phyloP scores from a whole-genome alignment of 2,888 invertebrate genomes.

The Priocnemis perturbator region DNA sequence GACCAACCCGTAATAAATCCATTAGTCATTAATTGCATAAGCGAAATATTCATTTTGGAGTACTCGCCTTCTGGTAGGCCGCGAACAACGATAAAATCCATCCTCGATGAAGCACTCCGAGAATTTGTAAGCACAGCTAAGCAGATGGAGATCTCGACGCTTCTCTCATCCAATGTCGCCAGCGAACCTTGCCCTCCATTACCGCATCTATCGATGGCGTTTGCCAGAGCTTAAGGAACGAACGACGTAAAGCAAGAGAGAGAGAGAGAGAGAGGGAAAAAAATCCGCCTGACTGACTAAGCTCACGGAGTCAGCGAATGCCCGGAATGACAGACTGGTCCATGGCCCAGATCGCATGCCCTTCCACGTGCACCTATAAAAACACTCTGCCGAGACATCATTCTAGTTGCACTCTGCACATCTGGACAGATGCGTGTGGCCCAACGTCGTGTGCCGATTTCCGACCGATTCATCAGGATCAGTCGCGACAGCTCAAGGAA shows the following conservation, averaged over 20 bases:
- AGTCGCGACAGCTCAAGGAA: no score
- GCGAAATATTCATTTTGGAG: no score
- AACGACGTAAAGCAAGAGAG: slow-evolving; percentile 32
- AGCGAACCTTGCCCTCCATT: slow-evolving; percentile 63
- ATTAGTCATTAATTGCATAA: no score
- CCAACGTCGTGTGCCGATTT: neutral
- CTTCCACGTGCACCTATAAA: slow-evolving; percentile 70
- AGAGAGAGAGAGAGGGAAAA: slow-evolving; percentile 23
- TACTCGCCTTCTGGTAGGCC: no score
- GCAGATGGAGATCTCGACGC: no score
- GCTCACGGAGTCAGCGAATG: slow-evolving; percentile 42
- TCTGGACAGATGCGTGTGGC: slow-evolving; percentile 17
- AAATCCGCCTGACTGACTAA: slow-evolving; percentile 42
- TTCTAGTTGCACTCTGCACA: slow-evolving; percentile 57
- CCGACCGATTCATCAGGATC: no score
- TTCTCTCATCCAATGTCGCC: slow-evolving; percentile 32
- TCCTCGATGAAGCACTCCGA: no score
- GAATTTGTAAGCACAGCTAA: no score
- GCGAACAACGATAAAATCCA: no score
- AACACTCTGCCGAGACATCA: slow-evolving; percentile 54
- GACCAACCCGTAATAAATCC: no score
- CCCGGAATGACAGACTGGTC: slow-evolving; percentile 57
- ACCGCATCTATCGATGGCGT: slow-evolving; percentile 12
- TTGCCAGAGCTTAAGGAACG: slow-evolving; percentile 46
- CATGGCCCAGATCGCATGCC: slow-evolving; percentile 72